Base-by-base conservation (phyloP, 1,140 invertebrate genomes). In the Panulirus ornatus region DNA sequence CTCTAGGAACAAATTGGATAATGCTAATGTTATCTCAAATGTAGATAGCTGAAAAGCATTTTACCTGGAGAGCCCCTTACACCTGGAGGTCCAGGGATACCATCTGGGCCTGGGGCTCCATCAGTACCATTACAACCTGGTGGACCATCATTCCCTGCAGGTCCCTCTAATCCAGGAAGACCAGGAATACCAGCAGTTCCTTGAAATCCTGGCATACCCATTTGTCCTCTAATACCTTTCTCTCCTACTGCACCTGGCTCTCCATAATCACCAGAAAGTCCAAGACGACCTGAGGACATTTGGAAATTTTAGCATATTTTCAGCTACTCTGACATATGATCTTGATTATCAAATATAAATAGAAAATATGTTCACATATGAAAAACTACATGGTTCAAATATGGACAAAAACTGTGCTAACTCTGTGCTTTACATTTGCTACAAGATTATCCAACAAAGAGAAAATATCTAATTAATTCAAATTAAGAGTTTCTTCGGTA, bases 151-250 rank as follows among this genome's bases (percentile, higher is more conserved):
- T 54, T 47, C 19, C 87, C 87, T 16, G 63, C 66, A 0, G 66
- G 63, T 3, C 87, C 87, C 38, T 89, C 87, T 27, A 75, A 22
- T 14, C 87, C 87, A 34, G 87, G 87, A 40, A 83, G 70, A 22
- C 87, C 87, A 71, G 87, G 87, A 22, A 89, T 89, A 34, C 87
- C 87, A 40, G 79, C 79, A 27, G 87, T 89, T 1, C 87, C 87
- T 47, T 70, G 78, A 34, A 89, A 89, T 11, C 87, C 87, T 40
- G 79, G 79, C 79, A 83, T 83, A 16, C 87, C 87, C 87, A 83
- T 89, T 6, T 47, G 16, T 3, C 87, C 87, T 38, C 87, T 66
- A 8, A 27, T 40, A 70, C 87, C 87, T 34, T 89, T 89, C 44
- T 89, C 87, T 11, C 87, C 87, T 42, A 75, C 40, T 6, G 87